Conservation (phyloP, 2,888 invertebrate genomes). For the Agrotis puta region DNA sequence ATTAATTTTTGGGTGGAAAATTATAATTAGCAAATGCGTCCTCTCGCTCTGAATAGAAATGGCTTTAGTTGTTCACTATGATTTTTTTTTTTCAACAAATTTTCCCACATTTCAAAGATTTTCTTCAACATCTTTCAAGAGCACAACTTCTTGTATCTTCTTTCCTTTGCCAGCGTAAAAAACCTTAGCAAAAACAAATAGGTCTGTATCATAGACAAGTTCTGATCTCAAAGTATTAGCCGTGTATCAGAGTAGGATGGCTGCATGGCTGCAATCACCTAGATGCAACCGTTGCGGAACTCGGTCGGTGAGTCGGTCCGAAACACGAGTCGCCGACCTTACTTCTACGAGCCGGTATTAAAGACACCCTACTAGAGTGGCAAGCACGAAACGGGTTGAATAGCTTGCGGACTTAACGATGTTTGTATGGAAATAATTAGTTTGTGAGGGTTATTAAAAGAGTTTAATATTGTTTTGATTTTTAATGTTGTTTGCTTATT, state of each 20-base stretch:
- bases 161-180: neutral
- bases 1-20: too few relatives aligned
- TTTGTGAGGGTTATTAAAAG: neutral
- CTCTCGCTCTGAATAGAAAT: too few relatives aligned
- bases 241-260: slow-evolving; percentile 48
- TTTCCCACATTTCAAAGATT: neutral
- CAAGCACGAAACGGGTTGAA: neutral
- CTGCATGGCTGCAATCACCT: slow-evolving; percentile 66
- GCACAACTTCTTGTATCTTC: neutral
- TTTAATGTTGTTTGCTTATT: neutral
- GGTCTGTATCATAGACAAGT: slow-evolving; percentile 28
- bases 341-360: slow-evolving; percentile 64
- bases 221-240: slow-evolving; percentile 39
- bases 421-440: slow-evolving; percentile 2
- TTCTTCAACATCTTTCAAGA: neutral
- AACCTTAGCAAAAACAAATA: neutral
- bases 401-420: slow-evolving; percentile 64
- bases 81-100: neutral
- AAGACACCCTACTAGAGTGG: slow-evolving; percentile 14
- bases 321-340: slow-evolving; percentile 77
- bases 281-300: slow-evolving; percentile 68
- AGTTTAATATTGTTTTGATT: neutral
- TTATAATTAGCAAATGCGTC: too few relatives aligned
- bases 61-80: neutral
- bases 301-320: slow-evolving; percentile 56